Percentiles rank a stretch among this genome's conserved stretches.
Evolutionary conservation across 2,113 vertebrate genomes (phyloP).

Genomic region (Rhombomys opimus): DNA sequence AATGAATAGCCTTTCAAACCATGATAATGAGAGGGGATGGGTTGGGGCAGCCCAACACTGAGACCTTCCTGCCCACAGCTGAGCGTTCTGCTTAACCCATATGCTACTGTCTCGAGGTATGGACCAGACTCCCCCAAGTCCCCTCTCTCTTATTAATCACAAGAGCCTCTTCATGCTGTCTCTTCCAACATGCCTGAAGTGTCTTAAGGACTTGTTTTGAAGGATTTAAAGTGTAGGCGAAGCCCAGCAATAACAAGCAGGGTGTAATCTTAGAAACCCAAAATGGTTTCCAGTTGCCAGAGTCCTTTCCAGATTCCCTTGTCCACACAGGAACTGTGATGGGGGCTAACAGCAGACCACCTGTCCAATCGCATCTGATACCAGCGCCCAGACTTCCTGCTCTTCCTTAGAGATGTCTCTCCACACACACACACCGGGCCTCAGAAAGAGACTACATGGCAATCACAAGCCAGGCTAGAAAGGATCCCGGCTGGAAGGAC

Average conservation of each 20-base stretch:
- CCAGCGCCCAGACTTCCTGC: neutral
- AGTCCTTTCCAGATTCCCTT: neutral
- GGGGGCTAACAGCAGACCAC: neutral
- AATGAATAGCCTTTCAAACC: neutral
- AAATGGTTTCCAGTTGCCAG: slow-evolving; percentile 48
- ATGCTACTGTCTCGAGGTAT: rapidly evolving
- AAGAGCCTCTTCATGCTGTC: slow-evolving; percentile 1
- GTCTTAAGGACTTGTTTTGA: slow-evolving; percentile 24
- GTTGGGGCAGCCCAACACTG: neutral
- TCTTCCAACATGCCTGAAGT: slow-evolving; percentile 18
- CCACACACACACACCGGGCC: neutral
- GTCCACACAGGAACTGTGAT: slow-evolving; percentile 47
- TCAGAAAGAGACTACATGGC: slow-evolving; percentile 15
- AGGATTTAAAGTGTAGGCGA: slow-evolving; percentile 47
- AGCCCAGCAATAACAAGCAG: slow-evolving; percentile 23
- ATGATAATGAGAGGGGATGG: neutral
- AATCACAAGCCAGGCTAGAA: slow-evolving; percentile 36
- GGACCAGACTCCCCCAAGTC: neutral
- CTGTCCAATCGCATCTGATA: slow-evolving; percentile 47
- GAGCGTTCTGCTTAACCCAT: no score
- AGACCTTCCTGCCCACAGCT: no score
- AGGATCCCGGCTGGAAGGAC: slow-evolving; percentile 73
- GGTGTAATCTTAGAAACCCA: slow-evolving; percentile 8
- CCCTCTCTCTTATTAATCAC: neutral
- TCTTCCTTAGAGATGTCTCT: neutral